A percentile compares a stretch with the other conserved stretches of the same genome.
phyloP scores from a whole-genome alignment of 2,888 invertebrate genomes.

The Cataglyphis livida region DNA sequence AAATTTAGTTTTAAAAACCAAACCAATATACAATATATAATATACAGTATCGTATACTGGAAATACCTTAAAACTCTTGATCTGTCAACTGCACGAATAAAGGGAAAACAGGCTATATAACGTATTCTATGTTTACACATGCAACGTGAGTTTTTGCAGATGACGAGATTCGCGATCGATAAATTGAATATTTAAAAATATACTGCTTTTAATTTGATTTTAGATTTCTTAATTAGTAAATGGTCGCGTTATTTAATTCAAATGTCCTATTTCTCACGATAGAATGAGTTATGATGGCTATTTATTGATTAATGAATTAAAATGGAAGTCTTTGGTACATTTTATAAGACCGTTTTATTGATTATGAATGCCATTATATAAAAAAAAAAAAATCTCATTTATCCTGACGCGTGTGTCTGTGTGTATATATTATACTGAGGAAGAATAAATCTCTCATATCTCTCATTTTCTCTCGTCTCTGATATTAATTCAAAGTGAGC shows the following conservation, averaged over 20 bases:
- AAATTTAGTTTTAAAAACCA: slow-evolving; percentile 46
- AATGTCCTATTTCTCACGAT: neutral
- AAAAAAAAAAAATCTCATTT: slow-evolving; percentile 5
- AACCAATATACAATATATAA: slow-evolving; percentile 1
- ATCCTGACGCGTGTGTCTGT: neutral
- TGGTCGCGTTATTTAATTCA: slow-evolving; percentile 17
- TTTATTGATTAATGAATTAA: slow-evolving; percentile 30
- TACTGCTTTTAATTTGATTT: neutral
- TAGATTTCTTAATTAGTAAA: neutral
- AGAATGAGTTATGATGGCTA: neutral
- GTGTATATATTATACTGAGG: neutral
- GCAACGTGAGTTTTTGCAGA: neutral
- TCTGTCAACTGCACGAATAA: neutral
- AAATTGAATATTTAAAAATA: slow-evolving; percentile 9
- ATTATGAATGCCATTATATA: neutral
- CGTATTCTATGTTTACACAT: neutral
- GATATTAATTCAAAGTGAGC: neutral
- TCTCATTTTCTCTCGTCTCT: neutral
- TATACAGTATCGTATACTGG: neutral
- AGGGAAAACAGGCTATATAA: neutral
- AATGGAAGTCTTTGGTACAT: slow-evolving; percentile 9
- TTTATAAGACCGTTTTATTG: slow-evolving; percentile 28
- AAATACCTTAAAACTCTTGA: neutral
- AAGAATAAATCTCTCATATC: neutral
- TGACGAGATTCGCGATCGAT: neutral